Percentiles rank a stretch among this genome's conserved stretches.
Evolutionary conservation across 2,888 invertebrate genomes (phyloP).

Genomic region (Anagyrus pseudococci): DNA sequence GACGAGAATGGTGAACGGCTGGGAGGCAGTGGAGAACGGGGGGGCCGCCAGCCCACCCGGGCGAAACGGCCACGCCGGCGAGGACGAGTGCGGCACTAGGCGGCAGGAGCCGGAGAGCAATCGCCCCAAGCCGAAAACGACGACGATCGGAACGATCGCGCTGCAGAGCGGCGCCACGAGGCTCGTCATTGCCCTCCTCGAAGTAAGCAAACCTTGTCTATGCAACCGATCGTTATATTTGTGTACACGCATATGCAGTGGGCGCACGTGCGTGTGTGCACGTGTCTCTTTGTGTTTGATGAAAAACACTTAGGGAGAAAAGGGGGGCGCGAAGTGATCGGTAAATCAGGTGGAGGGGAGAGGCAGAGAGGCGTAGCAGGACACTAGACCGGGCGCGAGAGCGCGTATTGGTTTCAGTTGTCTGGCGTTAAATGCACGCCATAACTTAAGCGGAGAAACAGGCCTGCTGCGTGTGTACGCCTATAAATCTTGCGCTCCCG

Average conservation of each 20-base stretch:
- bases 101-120: constrained; percentile 39
- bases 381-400: background rate
- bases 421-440: background rate
- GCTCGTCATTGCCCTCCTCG: constrained; percentile 85
- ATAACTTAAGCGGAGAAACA: constrained; percentile 19
- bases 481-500: constrained; percentile 23
- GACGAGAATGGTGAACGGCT: constrained; percentile 51
- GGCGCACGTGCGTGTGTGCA: too few species aligned
- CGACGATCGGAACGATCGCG: constrained; percentile 89
- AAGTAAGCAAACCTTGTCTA: constrained; percentile 66
- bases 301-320: background rate
- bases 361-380: background rate
- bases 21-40: constrained; percentile 44
- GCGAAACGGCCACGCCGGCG: constrained; percentile 9
- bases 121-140: constrained; percentile 65
- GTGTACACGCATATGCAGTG: too few species aligned
- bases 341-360: background rate
- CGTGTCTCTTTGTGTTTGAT: too few species aligned
- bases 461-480: constrained; percentile 6
- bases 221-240: background rate
- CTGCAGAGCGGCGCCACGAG: constrained; percentile 86
- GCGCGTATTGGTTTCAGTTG: background rate
- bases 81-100: background rate
- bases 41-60: background rate
- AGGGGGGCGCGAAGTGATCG: background rate